Conservation (phyloP, 1,140 invertebrate species). For the Cydia strobilella region DNA sequence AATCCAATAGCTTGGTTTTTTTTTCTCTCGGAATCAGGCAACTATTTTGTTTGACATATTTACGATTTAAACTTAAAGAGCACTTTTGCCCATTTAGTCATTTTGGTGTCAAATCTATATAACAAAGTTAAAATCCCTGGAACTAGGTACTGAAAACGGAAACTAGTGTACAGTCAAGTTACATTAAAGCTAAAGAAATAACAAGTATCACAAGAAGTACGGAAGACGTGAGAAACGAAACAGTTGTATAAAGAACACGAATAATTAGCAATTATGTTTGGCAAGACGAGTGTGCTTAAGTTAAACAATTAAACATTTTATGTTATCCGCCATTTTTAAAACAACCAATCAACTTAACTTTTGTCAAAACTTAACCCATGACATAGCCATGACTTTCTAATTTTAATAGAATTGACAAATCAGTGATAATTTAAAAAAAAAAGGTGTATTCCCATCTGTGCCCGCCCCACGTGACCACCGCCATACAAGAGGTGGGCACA, state of each 20-base stretch:
- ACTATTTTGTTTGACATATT: too few relatives aligned
- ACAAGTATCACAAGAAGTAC: constrained; percentile 29
- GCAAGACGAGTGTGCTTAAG: neutral
- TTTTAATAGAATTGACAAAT: neutral
- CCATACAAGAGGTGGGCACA: too few relatives aligned
- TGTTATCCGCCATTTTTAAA: constrained; percentile 1
- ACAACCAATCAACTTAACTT: neutral
- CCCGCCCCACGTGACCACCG: too few relatives aligned
- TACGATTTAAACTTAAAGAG: neutral
- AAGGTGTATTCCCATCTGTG: too few relatives aligned
- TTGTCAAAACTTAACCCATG: too few relatives aligned
- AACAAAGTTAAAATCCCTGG: constrained; percentile 1
- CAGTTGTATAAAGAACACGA: neutral
- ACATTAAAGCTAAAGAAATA: constrained; percentile 29
- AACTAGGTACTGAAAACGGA: neutral
- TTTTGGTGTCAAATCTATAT: constrained; percentile 4
- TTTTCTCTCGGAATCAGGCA: too few relatives aligned
- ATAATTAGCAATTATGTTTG: constrained; percentile 2
- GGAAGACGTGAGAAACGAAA: constrained; percentile 16
- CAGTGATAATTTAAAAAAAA: too few relatives aligned
- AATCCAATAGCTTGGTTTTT: too few relatives aligned
- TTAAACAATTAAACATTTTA: neutral
- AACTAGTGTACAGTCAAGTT: neutral
- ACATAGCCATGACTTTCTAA: too few relatives aligned
- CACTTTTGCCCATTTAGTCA: neutral